Percentiles rank a stretch among this genome's conserved stretches.
phyloP scores from a whole-genome alignment of 2,797 vertebrate species.

The Sciaenops ocellatus region DNA sequence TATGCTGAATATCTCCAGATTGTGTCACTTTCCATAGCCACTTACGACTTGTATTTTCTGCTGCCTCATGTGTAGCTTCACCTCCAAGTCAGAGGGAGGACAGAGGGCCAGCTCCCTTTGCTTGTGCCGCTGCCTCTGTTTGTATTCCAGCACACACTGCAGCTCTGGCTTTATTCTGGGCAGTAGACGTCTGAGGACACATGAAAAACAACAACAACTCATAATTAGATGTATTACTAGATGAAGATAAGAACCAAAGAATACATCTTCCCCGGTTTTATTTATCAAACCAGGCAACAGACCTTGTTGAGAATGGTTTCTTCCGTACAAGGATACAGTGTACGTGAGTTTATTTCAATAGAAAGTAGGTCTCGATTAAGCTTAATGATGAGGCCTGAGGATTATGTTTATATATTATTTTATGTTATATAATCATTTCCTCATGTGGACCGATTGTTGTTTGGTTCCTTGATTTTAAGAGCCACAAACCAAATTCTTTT shows the following conservation, averaged over 20 bases:
- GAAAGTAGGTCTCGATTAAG: not conserved
- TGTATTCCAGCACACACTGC: constrained; percentile 73
- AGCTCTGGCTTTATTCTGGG: constrained; percentile 73
- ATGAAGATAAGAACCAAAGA: not conserved
- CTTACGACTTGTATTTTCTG: constrained; percentile 64
- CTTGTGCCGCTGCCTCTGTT: constrained; percentile 62
- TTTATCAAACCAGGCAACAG: not conserved
- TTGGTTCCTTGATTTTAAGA: no score
- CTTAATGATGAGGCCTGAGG: not conserved
- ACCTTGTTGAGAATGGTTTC: not conserved
- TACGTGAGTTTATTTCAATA: not conserved
- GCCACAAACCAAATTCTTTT: not conserved
- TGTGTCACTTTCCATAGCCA: not conserved
- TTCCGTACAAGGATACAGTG: not conserved
- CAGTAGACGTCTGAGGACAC: constrained; percentile 69
- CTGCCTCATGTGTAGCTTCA: constrained; percentile 67
- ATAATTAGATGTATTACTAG: not conserved
- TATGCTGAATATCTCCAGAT: no score
- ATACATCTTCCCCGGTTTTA: not conserved
- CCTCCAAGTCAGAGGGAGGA: constrained; percentile 73
- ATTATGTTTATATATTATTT: not conserved
- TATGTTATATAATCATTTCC: not conserved
- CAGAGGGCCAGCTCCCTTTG: constrained; percentile 62
- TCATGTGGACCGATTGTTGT: not conserved
- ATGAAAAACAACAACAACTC: not conserved